These are phyloP conservation scores for Trididemnum miniatum DNA, from an alignment of 23 tunicate species.

Conservation along the genomic window DNA sequence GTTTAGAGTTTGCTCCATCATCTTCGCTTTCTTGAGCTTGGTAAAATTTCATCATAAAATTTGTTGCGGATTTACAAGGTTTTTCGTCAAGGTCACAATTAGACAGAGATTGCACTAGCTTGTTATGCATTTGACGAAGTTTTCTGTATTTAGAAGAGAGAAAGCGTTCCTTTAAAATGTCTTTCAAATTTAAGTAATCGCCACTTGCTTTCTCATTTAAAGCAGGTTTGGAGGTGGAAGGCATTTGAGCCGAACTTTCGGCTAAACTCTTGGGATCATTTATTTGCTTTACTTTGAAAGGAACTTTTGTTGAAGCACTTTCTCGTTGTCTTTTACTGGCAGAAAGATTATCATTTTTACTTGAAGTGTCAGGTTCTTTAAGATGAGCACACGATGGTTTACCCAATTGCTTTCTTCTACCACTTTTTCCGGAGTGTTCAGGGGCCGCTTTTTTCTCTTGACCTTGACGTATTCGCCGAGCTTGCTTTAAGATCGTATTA, in stretches of 20 bases:
- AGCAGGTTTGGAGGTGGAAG: neutral
- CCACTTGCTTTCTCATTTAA: neutral
- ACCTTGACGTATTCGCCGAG: neutral
- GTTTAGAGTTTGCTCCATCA: neutral
- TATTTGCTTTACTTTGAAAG: neutral
- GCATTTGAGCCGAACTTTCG: neutral
- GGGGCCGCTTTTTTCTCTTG: neutral
- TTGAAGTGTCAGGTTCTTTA: too few relatives aligned
- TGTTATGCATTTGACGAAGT: neutral
- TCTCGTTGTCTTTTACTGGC: neutral
- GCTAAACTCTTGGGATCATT: neutral
- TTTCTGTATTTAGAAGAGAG: conserved; percentile 12
- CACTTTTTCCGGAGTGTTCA: neutral
- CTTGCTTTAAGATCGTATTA: conserved; percentile 9
- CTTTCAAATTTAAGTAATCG: neutral
- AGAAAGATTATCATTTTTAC: neutral
- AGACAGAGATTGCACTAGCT: neutral
- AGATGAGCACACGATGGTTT: neutral
- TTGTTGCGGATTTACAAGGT: neutral
- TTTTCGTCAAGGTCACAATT: neutral
- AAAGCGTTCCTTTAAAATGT: neutral
- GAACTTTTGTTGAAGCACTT: neutral
- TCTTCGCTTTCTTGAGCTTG: neutral
- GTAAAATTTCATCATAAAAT: conserved; percentile 2
- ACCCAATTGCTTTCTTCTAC: neutral